These are phyloP conservation scores for Drosophila mojavensis DNA, from an alignment of 1,140 invertebrate genomes.

Conservation along the genomic window DNA sequence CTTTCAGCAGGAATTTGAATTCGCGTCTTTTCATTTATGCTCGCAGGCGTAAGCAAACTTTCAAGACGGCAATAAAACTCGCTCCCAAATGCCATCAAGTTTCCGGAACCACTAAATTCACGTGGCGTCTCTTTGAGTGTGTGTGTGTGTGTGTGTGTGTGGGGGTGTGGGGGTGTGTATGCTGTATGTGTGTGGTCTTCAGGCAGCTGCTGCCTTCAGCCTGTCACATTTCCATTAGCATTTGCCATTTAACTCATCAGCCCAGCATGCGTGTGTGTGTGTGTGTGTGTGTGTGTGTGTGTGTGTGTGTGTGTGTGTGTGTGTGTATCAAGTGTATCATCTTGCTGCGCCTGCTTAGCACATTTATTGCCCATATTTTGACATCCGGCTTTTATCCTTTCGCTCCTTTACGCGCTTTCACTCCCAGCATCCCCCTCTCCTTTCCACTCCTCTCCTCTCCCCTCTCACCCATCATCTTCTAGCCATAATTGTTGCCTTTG, in stretches of 20 bases:
- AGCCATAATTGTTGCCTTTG: conserved; percentile 64
- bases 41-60: conserved; percentile 73
- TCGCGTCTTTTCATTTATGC: conserved; percentile 76
- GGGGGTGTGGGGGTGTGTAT: conserved; percentile 1
- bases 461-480: not conserved
- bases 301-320: conserved; percentile 18
- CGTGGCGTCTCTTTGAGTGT: conserved; percentile 31
- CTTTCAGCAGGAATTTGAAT: conserved; percentile 69
- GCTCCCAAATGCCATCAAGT: conserved; percentile 59
- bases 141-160: conserved; percentile 16
- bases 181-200: conserved; percentile 37
- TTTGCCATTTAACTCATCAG: conserved; percentile 75
- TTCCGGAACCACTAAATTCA: conserved; percentile 77
- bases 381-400: conserved; percentile 81
- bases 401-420: conserved; percentile 35
- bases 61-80: conserved; percentile 73
- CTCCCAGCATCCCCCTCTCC: not conserved
- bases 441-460: too few species aligned
- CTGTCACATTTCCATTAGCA: conserved; percentile 80
- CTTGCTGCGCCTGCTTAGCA: conserved; percentile 57
- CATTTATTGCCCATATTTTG: conserved; percentile 78
- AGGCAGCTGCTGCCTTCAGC: conserved; percentile 34
- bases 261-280: conserved; percentile 20
- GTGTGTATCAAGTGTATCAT: conserved; percentile 67
- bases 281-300: not conserved